Evolutionary conservation across 2,113 vertebrate genomes (phyloP).

Genomic region (Corapipo altera): DNA sequence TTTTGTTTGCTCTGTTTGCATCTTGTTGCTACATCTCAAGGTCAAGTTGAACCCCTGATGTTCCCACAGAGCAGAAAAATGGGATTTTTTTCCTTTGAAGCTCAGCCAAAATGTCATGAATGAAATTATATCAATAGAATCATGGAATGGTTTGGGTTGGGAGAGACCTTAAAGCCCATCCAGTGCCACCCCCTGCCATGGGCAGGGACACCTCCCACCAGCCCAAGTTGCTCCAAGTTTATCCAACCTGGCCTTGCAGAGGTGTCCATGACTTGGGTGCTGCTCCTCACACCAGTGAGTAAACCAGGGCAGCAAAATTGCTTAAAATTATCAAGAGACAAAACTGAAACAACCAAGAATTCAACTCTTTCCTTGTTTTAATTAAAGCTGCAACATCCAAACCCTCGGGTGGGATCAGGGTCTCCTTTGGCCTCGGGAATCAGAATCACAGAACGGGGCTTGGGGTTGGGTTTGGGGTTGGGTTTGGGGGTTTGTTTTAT

Average conservation of each 20-base stretch:
- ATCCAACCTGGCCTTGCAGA: neutral
- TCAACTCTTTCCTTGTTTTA: neutral
- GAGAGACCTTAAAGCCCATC: neutral
- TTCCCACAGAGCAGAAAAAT: neutral
- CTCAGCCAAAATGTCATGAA: neutral
- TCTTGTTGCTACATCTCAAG: neutral
- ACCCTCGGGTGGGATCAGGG: neutral
- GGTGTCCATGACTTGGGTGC: neutral
- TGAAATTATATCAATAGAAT: neutral
- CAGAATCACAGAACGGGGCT: neutral
- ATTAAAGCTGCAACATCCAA: neutral
- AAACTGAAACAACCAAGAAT: neutral
- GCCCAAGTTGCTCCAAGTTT: neutral
- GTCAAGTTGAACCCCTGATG: neutral
- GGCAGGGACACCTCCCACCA: neutral
- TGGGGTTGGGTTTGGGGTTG: neutral
- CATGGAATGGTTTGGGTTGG: neutral
- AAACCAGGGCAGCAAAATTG: neutral
- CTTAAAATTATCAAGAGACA: neutral
- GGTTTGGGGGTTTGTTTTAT: neutral
- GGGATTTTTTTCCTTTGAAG: neutral
- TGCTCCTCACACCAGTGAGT: neutral
- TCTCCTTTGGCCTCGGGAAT: neutral
- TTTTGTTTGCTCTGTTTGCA: neutral
- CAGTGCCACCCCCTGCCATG: neutral